A percentile compares a stretch with the other conserved stretches of the same genome.
Evolutionary conservation across 2,888 invertebrate species (phyloP).

Genomic region (Drosophila phalerata): DNA sequence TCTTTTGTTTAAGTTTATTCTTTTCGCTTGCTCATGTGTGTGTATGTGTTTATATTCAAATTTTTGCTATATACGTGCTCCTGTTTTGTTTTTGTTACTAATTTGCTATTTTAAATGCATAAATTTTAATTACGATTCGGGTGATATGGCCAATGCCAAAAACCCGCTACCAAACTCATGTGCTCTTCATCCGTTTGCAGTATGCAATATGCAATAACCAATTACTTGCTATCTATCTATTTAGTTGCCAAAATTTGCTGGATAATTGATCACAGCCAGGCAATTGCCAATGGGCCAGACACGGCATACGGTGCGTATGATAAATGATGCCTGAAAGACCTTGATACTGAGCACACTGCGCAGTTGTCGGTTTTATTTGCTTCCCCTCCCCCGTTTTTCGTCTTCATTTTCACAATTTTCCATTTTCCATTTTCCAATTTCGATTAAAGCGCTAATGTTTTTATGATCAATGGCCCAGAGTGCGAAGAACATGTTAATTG

Average conservation of each 20-base stretch:
- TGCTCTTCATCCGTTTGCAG: constrained; percentile 26
- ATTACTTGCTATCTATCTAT: constrained; percentile 3
- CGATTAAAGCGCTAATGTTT: constrained; percentile 64
- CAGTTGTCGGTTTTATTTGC: constrained; percentile 14
- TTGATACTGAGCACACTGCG: constrained; percentile 39
- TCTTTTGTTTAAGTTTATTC: constrained; percentile 47
- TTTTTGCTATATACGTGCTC: constrained; percentile 41
- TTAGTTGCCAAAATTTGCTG: constrained; percentile 15
- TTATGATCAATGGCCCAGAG: constrained; percentile 67
- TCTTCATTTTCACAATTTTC: constrained; percentile 13
- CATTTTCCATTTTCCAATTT: constrained; percentile 46
- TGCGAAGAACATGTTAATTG: constrained; percentile 73
- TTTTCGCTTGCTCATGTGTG: constrained; percentile 34
- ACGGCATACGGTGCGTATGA: constrained; percentile 52
- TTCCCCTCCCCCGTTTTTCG: neutral
- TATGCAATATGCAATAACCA: constrained; percentile 19
- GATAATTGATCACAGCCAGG: constrained; percentile 25
- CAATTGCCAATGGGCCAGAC: constrained; percentile 8
- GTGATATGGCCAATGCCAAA: constrained; percentile 43
- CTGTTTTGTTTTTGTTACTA: constrained; percentile 70
- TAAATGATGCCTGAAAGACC: constrained; percentile 41
- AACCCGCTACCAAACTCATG: constrained; percentile 11
- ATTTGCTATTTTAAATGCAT: constrained; percentile 74
- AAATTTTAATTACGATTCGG: constrained; percentile 71
- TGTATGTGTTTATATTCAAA: constrained; percentile 67